Evolutionary conservation across 2,797 vertebrate genomes (phyloP), one percentile per base, ranked within the genome.

Genomic region (Gallinago stenura): DNA sequence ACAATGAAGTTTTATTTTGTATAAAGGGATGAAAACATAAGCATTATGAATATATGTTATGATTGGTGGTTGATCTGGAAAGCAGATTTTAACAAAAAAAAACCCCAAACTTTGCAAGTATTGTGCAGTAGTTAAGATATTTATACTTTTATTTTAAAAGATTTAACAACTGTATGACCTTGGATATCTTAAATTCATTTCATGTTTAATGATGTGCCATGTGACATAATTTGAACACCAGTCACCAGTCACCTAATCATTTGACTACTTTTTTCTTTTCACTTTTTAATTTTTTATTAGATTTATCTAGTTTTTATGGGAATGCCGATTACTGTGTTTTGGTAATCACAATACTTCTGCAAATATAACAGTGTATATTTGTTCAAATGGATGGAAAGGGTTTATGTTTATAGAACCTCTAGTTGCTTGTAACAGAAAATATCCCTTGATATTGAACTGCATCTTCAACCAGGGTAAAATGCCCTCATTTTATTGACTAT

Each of bases 201-300:
- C 83, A 15, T 85, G 16, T 71, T 48, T 60, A 45, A 83, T 33
- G n/a, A 45, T 82, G 41, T 31, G 24, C 61, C 25, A 13, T 45
- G n/a, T 88, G 50, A 35, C 68, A 8, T 72, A 90, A 64, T 57
- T 81, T 94, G 90, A 92, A 82, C 41, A 66, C 41, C n/a, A 82
- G 11, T 83, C 20, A 56, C 7, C 22, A 71, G 51, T 73, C 77
- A 79, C 58, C 41, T 84, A 61, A 92, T 69, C 15, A 66, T 61
- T 88, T 85, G 30, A 57, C 31, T 78, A 26, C 10, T 26, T 78
- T 95, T 70, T 93, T 53, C n/a, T 76, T 94, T 88, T 93, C 18
- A 25, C 35, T 12, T 83, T 56, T 86, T 77, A 50, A 10, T 83
- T 89, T 82, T 80, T 79, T 69, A 19, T 85, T 48, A 61, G 12